Conservation (phyloP, 1,140 invertebrate species). For the Venustaconcha ellipsiformis region DNA sequence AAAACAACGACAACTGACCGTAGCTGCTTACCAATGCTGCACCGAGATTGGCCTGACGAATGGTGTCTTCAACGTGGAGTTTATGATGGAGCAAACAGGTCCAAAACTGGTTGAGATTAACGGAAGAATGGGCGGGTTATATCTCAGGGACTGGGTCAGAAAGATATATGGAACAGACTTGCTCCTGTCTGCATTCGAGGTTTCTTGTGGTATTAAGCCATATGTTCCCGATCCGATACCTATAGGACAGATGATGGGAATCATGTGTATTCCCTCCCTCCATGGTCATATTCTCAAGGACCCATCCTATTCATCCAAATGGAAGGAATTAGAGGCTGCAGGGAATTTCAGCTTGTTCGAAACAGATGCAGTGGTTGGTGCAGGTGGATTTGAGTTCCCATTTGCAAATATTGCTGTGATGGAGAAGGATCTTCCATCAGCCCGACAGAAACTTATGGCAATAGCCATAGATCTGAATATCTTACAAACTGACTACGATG, state of each 20-base stretch:
- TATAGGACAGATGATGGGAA: conserved; percentile 33
- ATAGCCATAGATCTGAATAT: conserved; percentile 31
- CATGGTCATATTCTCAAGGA: conserved; percentile 30
- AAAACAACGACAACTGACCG: conserved; percentile 37
- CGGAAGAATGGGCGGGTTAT: conserved; percentile 52
- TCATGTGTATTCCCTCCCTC: conserved; percentile 42
- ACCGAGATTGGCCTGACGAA: conserved; percentile 38
- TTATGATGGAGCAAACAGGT: conserved; percentile 45
- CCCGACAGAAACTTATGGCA: conserved; percentile 27
- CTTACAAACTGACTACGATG: conserved; percentile 25
- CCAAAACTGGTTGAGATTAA: conserved; percentile 54
- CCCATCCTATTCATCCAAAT: not conserved
- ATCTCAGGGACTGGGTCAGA: conserved; percentile 50
- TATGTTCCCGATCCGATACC: conserved; percentile 10
- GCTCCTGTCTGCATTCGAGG: conserved; percentile 36
- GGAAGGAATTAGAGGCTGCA: conserved; percentile 22
- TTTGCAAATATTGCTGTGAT: conserved; percentile 42
- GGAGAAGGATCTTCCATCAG: conserved; percentile 4
- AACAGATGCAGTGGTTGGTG: not conserved
- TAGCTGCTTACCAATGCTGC: conserved; percentile 49
- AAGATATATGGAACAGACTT: conserved; percentile 41
- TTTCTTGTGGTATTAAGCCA: conserved; percentile 40
- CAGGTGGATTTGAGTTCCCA: conserved; percentile 29
- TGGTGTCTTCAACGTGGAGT: conserved; percentile 54
- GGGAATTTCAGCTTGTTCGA: conserved; percentile 34